Conservation (phyloP, 2,113 vertebrate genomes). For the Chaetodon trifascialis region DNA sequence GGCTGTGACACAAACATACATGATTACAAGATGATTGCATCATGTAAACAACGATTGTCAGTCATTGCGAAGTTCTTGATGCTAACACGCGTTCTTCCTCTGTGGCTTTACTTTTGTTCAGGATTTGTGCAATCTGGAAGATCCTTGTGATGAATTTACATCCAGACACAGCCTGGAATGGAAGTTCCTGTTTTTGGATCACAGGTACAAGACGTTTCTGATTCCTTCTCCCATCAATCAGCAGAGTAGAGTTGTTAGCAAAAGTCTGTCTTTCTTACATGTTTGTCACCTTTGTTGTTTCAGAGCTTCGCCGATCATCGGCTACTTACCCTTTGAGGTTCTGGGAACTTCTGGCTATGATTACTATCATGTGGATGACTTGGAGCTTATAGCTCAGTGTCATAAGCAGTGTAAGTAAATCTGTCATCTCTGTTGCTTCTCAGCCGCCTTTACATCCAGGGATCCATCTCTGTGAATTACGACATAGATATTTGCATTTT, state of each 20-base stretch:
- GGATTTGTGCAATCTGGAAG: conserved; percentile 87
- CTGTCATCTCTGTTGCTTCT: neutral
- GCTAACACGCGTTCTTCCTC: neutral
- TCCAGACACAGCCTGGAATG: conserved; percentile 90
- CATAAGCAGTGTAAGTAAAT: conserved; percentile 89
- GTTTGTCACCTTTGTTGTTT: conserved; percentile 61
- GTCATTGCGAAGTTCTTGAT: neutral
- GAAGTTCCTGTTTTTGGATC: conserved; percentile 88
- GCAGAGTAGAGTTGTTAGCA: neutral
- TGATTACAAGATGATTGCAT: neutral
- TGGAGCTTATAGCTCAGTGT: conserved; percentile 92
- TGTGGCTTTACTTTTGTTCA: conserved; percentile 65
- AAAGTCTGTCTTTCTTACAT: neutral
- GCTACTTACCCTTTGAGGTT: conserved; percentile 93
- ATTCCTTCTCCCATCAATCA: neutral
- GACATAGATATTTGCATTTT: neutral
- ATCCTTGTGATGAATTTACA: conserved; percentile 87
- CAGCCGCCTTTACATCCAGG: neutral
- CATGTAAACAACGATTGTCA: conserved; percentile 8
- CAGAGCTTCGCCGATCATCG: conserved; percentile 91
- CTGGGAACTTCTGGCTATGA: conserved; percentile 92
- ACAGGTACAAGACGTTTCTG: conserved; percentile 84
- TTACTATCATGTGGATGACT: conserved; percentile 93
- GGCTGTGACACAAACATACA: neutral
- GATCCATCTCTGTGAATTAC: conserved; percentile 1